Conservation (phyloP, 2,888 invertebrate genomes). For the Ceriagrion tenellum region DNA sequence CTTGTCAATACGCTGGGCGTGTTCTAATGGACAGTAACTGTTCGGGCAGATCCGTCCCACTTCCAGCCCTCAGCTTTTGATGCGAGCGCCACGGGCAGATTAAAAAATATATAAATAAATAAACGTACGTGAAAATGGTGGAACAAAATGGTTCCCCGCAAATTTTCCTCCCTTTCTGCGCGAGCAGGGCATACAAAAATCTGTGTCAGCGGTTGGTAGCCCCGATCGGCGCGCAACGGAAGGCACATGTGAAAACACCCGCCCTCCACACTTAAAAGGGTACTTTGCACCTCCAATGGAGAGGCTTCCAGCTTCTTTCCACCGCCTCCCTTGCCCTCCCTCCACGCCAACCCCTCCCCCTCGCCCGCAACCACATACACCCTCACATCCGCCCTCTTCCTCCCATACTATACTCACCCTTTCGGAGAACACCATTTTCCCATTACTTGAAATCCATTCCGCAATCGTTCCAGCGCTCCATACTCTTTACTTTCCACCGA, state of each 20-base stretch:
- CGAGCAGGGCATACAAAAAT: neutral
- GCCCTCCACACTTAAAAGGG: neutral
- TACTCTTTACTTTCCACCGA: constrained; percentile 9
- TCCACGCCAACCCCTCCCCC: neutral
- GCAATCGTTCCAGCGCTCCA: constrained; percentile 29
- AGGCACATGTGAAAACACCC: neutral
- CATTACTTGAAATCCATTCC: constrained; percentile 60
- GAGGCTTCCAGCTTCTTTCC: neutral
- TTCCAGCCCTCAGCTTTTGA: neutral
- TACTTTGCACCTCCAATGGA: constrained; percentile 11
- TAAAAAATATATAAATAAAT: too few species aligned
- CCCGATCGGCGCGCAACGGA: neutral
- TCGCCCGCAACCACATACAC: neutral
- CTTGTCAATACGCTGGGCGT: too few species aligned
- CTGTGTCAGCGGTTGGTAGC: constrained; percentile 6
- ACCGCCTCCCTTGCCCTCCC: neutral
- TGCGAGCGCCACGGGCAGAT: neutral
- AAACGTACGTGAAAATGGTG: neutral
- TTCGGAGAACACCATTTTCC: constrained; percentile 56
- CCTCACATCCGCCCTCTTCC: neutral
- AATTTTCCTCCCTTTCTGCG: neutral
- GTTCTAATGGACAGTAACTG: neutral
- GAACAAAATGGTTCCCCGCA: neutral
- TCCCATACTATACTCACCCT: constrained; percentile 26
- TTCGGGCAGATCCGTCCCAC: neutral